Conservation (phyloP, 2,797 vertebrate genomes). For the Phaenicophaeus curvirostris region DNA sequence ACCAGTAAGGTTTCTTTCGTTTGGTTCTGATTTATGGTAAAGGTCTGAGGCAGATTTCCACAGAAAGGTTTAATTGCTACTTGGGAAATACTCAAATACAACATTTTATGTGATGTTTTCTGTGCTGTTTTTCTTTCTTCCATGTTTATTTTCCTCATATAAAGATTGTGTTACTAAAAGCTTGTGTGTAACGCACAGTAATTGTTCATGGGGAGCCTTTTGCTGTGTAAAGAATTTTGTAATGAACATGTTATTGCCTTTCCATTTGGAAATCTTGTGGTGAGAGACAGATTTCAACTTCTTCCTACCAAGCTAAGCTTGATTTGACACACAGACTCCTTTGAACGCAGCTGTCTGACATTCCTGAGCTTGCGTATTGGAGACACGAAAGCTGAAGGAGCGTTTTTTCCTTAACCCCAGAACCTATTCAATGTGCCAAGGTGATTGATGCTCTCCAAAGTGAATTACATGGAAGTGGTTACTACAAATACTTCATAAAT, state of each 20-base stretch:
- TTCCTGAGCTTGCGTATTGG: neutral
- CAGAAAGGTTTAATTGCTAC: neutral
- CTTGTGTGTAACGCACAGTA: neutral
- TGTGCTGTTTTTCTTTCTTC: constrained; percentile 24
- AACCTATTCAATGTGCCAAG: neutral
- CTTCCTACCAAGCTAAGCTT: neutral
- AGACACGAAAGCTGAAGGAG: neutral
- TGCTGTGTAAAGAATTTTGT: constrained; percentile 16
- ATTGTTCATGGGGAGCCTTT: constrained; percentile 51
- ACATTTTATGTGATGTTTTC: neutral
- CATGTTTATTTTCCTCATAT: neutral
- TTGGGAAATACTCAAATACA: constrained; percentile 29
- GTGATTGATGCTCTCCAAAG: neutral
- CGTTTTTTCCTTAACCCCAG: neutral
- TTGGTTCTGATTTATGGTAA: neutral
- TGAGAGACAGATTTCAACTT: constrained; percentile 11
- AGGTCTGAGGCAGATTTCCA: neutral
- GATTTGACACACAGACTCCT: neutral
- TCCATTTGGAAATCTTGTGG: constrained; percentile 22
- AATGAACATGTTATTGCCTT: constrained; percentile 17
- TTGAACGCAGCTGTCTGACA: neutral
- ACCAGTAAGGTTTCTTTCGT: neutral
- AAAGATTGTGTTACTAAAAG: constrained; percentile 23
- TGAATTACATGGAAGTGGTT: neutral
- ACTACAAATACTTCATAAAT: neutral